Evolutionary conservation across 1,140 invertebrate species (phyloP).

Genomic region (Pseudomyrmex cubaensis): DNA sequence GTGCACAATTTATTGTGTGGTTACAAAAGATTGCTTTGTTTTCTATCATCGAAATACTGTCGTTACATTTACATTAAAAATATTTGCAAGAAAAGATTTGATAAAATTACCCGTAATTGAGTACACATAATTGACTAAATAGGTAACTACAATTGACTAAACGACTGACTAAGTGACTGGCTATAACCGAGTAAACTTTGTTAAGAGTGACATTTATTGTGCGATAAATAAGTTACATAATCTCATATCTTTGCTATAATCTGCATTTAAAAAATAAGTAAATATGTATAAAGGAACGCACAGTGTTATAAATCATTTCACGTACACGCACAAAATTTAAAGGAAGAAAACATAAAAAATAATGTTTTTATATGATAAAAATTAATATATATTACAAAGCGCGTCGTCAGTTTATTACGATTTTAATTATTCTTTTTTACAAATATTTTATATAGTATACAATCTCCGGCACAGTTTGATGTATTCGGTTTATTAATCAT

Average conservation of each 20-base stretch:
- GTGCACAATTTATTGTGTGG: not conserved
- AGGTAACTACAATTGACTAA: not conserved
- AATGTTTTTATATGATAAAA: not conserved
- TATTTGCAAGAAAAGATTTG: not conserved
- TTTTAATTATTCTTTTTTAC: constrained; percentile 30
- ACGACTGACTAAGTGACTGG: not conserved
- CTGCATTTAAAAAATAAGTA: too few relatives aligned
- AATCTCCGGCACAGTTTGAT: not conserved
- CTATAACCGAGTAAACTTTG: too few relatives aligned
- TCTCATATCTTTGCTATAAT: too few relatives aligned
- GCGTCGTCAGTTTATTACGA: constrained; percentile 9
- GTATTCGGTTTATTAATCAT: constrained; percentile 38
- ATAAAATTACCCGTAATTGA: constrained; percentile 5
- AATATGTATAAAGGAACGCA: too few relatives aligned
- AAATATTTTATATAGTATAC: not conserved
- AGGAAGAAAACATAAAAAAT: not conserved
- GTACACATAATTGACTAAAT: too few relatives aligned
- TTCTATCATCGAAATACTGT: constrained; percentile 4
- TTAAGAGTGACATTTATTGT: too few relatives aligned
- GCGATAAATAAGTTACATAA: too few relatives aligned
- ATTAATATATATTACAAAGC: not conserved
- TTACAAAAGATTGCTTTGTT: not conserved
- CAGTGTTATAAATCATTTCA: too few relatives aligned
- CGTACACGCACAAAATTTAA: too few relatives aligned
- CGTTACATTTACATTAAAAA: too few relatives aligned